phyloP scores from a whole-genome alignment of 2,888 invertebrate genomes.

The Brassicogethes aeneus region DNA sequence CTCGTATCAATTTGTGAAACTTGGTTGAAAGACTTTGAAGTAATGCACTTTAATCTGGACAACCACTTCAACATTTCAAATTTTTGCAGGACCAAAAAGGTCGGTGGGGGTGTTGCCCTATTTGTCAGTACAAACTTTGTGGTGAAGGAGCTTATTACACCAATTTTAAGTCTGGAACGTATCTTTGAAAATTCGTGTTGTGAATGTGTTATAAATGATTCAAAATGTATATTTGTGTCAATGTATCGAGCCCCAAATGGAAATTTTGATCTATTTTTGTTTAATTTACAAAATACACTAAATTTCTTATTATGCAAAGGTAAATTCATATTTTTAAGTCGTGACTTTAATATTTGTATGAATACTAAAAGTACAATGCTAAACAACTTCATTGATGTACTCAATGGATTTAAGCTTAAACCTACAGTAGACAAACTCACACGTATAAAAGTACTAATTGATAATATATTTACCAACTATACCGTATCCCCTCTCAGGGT shows the following conservation, averaged over 20 bases:
- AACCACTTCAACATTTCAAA: not conserved
- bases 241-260: not conserved
- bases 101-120: not conserved
- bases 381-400: not conserved
- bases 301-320: not conserved
- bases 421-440: not conserved
- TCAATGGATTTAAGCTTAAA: not conserved
- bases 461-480: not conserved
- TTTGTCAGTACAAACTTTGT: not conserved
- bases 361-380: not conserved
- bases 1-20: not conserved
- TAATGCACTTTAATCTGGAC: constrained; percentile 1
- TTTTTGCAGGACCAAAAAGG: not conserved
- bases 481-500: not conserved
- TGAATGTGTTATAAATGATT: not conserved
- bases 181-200: not conserved
- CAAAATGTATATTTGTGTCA: not conserved
- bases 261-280: not conserved
- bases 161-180: not conserved
- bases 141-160: not conserved
- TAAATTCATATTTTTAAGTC: not conserved
- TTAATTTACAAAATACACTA: not conserved
- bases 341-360: not conserved
- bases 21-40: not conserved
- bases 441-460: not conserved